These are phyloP conservation scores for Lithophane socia DNA, from an alignment of 2,888 invertebrate species.

Conservation along the genomic window DNA sequence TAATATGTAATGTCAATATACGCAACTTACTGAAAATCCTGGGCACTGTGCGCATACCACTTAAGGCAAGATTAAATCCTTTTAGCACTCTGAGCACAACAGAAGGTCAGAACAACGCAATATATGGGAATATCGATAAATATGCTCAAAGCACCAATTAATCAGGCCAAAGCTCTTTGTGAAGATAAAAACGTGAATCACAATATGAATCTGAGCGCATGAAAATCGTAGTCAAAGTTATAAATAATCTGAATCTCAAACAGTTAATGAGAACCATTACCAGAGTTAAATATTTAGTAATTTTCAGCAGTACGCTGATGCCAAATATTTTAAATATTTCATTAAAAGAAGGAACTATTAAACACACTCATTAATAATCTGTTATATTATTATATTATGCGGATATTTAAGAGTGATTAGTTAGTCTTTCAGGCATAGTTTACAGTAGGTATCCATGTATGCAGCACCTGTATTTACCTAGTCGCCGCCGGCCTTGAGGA, in stretches of 20 bases:
- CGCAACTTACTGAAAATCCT: no score
- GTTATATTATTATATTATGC: background rate
- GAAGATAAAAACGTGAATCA: conserved; percentile 28
- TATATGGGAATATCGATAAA: conserved; percentile 17
- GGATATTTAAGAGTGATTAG: conserved; percentile 38
- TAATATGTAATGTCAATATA: background rate
- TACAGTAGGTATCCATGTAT: conserved; percentile 18
- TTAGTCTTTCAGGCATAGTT: conserved; percentile 17
- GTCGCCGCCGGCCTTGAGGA: conserved; percentile 48
- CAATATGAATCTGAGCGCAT: conserved; percentile 14
- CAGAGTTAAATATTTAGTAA: conserved; percentile 10
- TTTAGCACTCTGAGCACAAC: background rate
- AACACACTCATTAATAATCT: conserved; percentile 36
- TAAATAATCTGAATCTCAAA: conserved; percentile 9
- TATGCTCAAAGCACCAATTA: conserved; percentile 28
- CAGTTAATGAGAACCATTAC: conserved; percentile 16
- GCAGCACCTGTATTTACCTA: conserved; percentile 44
- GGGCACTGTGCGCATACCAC: background rate
- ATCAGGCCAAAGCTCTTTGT: conserved; percentile 24
- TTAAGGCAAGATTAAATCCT: conserved; percentile 4
- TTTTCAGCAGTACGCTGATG: background rate
- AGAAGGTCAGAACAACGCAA: background rate
- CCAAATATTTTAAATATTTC: conserved; percentile 25
- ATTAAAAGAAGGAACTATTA: conserved; percentile 14
- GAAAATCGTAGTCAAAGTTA: conserved; percentile 8